Percentiles rank a stretch among this genome's conserved stretches.
These are phyloP conservation scores for Listronotus bonariensis DNA, from an alignment of 1,140 invertebrate species.

Conservation along the genomic window DNA sequence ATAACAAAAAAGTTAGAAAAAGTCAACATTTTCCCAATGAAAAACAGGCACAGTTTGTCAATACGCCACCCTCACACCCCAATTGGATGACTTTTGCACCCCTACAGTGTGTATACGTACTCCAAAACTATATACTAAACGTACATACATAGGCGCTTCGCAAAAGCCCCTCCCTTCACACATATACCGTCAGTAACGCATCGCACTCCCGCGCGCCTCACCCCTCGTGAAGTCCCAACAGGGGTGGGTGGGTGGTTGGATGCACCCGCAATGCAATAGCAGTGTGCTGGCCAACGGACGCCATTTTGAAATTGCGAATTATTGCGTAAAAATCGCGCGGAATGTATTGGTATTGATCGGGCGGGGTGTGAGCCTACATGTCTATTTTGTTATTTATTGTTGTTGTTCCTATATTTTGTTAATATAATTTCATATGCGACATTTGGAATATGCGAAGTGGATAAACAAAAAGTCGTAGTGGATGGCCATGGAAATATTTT, in stretches of 20 bases:
- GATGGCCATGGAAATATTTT: too few species aligned
- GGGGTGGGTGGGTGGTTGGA: constrained; percentile 9
- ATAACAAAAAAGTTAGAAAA: too few species aligned
- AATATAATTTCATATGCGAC: too few species aligned
- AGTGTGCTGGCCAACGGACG: constrained; percentile 28
- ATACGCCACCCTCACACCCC: background rate
- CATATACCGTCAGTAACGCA: constrained; percentile 25
- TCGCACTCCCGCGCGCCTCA: constrained; percentile 14
- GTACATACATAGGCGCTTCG: constrained; percentile 19
- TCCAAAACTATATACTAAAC: constrained; percentile 30
- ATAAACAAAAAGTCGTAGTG: too few species aligned
- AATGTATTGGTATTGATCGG: constrained; percentile 30
- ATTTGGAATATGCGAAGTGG: too few species aligned
- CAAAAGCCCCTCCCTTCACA: constrained; percentile 25
- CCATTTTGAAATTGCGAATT: constrained; percentile 34
- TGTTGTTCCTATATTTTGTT: background rate
- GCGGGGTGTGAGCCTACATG: constrained; percentile 3
- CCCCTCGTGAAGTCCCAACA: background rate
- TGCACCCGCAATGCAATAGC: constrained; percentile 23
- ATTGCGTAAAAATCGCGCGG: constrained; percentile 33
- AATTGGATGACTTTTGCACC: constrained; percentile 24
- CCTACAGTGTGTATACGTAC: constrained; percentile 14
- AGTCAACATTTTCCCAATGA: too few species aligned
- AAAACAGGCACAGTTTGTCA: too few species aligned
- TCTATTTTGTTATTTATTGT: constrained; percentile 21